phyloP scores from a whole-genome alignment of 2,797 vertebrate species.

The Erethizon dorsatum region DNA sequence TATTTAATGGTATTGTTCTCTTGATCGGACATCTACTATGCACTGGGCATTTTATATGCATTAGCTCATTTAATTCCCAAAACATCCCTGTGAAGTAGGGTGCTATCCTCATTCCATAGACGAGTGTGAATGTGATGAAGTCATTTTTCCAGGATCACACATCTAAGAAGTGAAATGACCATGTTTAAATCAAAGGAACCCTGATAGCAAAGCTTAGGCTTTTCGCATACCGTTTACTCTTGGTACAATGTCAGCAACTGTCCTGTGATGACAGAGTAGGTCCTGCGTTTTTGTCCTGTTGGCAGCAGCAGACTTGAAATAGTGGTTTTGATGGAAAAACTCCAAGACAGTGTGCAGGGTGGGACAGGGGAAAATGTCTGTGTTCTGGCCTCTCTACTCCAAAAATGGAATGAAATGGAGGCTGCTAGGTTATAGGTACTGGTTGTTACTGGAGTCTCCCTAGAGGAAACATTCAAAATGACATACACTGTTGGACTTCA shows the following conservation, averaged over 20 bases:
- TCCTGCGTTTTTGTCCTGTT: neutral
- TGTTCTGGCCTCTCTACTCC: neutral
- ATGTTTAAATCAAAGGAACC: conserved; percentile 26
- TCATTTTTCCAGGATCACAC: neutral
- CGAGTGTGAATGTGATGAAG: neutral
- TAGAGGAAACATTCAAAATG: neutral
- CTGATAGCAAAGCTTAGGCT: neutral
- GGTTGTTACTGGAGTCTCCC: neutral
- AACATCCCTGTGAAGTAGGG: neutral
- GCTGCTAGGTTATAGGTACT: neutral
- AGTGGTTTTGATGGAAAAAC: neutral
- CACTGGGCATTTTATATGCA: neutral
- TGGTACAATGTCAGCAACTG: neutral
- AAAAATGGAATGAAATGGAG: neutral
- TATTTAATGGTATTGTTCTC: neutral
- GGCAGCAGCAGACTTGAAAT: neutral
- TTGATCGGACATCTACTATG: neutral
- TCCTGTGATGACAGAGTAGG: neutral
- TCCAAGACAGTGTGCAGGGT: neutral
- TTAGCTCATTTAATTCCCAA: neutral
- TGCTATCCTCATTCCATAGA: neutral
- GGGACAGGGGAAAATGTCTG: neutral
- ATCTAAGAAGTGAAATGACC: neutral
- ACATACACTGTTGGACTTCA: neutral
- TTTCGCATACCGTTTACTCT: neutral